phyloP scores from a whole-genome alignment of 2,113 vertebrate genomes.

The Struthidea cinerea region DNA sequence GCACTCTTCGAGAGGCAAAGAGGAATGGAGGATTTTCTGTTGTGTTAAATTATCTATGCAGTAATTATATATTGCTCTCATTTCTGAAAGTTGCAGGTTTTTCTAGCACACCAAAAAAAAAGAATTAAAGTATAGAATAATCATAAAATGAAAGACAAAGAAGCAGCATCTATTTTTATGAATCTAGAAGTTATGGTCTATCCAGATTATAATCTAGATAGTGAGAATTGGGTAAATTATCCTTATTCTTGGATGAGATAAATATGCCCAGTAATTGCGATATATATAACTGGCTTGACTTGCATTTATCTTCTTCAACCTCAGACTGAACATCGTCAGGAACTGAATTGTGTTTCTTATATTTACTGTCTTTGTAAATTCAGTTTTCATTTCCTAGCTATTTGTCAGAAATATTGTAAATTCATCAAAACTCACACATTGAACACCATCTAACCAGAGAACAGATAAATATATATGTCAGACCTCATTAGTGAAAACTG shows the following conservation, averaged over 20 bases:
- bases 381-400: background rate
- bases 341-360: background rate
- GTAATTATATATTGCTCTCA: background rate
- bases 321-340: background rate
- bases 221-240: background rate
- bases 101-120: background rate
- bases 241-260: background rate
- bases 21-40: background rate
- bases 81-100: background rate
- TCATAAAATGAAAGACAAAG: background rate
- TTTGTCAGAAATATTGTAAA: slow-evolving; percentile 5
- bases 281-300: background rate
- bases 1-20: background rate
- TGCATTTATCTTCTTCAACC: background rate
- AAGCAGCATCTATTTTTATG: background rate
- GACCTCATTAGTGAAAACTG: background rate
- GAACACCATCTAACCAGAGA: background rate
- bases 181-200: background rate
- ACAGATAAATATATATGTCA: slow-evolving; percentile 25
- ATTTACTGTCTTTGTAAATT: background rate
- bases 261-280: background rate
- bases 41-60: background rate
- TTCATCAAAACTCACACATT: background rate
- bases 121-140: background rate
- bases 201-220: background rate